These are phyloP conservation scores for Tipula vernalis DNA, from an alignment of 2,888 invertebrate genomes.

Conservation along the genomic window DNA sequence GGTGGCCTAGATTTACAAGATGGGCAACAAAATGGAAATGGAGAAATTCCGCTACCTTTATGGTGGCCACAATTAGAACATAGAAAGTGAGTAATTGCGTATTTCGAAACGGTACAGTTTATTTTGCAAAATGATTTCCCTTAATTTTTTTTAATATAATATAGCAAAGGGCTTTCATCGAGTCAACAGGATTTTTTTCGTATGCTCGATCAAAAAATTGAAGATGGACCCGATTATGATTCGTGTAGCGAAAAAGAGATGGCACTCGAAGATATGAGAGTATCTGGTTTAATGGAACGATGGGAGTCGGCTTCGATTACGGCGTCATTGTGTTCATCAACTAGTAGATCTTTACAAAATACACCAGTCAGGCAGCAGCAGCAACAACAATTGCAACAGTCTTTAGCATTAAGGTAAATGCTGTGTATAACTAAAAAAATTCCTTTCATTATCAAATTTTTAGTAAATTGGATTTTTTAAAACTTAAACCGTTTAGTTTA, in stretches of 20 bases:
- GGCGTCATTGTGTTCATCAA: slow-evolving; percentile 38
- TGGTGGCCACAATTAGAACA: slow-evolving; percentile 10
- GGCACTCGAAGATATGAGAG: slow-evolving; percentile 51
- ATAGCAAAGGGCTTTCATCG: slow-evolving; percentile 65
- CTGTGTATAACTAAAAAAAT: no score
- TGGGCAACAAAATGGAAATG: slow-evolving; percentile 19
- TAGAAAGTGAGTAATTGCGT: not conserved
- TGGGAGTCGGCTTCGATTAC: slow-evolving; percentile 62
- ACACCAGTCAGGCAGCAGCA: slow-evolving; percentile 38
- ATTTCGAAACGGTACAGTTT: not conserved
- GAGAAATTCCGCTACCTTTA: slow-evolving; percentile 11
- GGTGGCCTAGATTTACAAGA: slow-evolving; percentile 28
- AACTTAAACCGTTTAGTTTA: no score
- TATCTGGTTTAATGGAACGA: slow-evolving; percentile 54
- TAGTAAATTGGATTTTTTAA: no score
- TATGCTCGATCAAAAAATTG: slow-evolving; percentile 86
- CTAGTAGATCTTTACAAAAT: slow-evolving; percentile 40
- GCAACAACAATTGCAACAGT: slow-evolving; percentile 15
- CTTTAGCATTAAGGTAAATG: not conserved
- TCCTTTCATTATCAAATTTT: no score
- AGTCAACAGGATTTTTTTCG: slow-evolving; percentile 89
- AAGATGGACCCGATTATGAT: slow-evolving; percentile 77
- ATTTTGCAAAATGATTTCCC: not conserved
- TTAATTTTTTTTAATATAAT: not conserved
- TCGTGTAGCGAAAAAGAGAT: slow-evolving; percentile 63